These are phyloP conservation scores for Girardia tigrina DNA, from an alignment of 2,888 invertebrate genomes.

Conservation along the genomic window DNA sequence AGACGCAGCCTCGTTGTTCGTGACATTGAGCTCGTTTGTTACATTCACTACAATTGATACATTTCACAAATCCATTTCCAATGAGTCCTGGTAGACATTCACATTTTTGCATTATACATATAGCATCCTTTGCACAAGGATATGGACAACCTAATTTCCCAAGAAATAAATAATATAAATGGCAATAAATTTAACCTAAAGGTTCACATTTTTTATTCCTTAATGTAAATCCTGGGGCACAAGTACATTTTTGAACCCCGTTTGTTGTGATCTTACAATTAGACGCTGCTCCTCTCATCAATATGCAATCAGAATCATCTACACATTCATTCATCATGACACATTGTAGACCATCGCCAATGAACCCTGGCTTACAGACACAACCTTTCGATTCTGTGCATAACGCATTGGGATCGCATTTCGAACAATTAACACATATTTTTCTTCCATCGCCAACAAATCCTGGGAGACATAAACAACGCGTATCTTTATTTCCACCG, in stretches of 20 bases:
- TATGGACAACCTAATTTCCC: not conserved
- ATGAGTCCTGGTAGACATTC: slow-evolving; percentile 19
- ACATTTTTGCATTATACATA: not conserved
- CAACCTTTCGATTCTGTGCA: slow-evolving; percentile 7
- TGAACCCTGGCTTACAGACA: not conserved
- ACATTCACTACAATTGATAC: not conserved
- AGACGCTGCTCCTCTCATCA: not conserved
- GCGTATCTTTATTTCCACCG: not conserved
- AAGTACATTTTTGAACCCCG: not conserved
- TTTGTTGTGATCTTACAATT: not conserved
- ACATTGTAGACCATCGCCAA: slow-evolving; percentile 8
- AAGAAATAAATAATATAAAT: not conserved
- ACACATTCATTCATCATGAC: not conserved
- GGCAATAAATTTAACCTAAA: not conserved
- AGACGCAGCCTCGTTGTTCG: not conserved
- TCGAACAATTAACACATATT: not conserved
- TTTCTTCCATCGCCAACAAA: not conserved
- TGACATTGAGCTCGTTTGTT: not conserved
- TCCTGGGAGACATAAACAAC: not conserved
- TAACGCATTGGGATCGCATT: not conserved
- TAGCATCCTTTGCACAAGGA: not conserved
- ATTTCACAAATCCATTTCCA: slow-evolving; percentile 23
- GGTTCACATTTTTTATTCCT: not conserved
- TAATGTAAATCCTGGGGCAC: not conserved
- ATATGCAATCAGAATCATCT: not conserved